Percentiles rank a stretch among this genome's conserved stretches.
These are phyloP conservation scores for Holacanthus passer DNA, from an alignment of 2,113 vertebrate genomes.

Conservation along the genomic window DNA sequence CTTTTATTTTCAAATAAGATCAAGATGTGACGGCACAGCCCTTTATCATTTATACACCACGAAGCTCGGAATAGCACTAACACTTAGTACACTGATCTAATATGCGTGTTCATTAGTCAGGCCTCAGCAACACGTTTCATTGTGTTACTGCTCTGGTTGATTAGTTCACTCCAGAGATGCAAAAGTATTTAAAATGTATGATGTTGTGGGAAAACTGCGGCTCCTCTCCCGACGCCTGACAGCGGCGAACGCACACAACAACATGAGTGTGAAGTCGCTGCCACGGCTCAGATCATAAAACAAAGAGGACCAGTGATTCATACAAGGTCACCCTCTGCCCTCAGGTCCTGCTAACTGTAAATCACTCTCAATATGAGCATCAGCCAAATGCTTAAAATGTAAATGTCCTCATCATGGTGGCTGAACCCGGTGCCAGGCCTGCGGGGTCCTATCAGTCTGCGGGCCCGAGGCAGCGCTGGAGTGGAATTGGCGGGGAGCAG, in stretches of 20 bases:
- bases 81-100: background rate
- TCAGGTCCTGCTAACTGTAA: conserved; percentile 41
- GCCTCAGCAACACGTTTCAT: conserved; percentile 2
- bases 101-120: conserved; percentile 18
- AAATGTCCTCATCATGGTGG: conserved; percentile 57
- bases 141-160: background rate
- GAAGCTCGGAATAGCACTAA: conserved; percentile 4
- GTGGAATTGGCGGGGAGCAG: conserved; percentile 51
- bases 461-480: background rate
- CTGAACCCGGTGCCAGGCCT: conserved; percentile 52
- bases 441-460: conserved; percentile 39
- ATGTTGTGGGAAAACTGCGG: conserved; percentile 15
- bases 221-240: conserved; percentile 2
- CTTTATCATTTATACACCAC: background rate
- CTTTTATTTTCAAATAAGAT: background rate
- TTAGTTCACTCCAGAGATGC: conserved; percentile 9
- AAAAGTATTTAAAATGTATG: background rate
- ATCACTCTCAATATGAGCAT: conserved; percentile 42
- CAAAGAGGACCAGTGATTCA: conserved; percentile 42
- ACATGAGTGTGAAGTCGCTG: background rate
- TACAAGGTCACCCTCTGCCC: conserved; percentile 52
- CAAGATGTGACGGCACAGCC: too few relatives aligned
- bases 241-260: conserved; percentile 7
- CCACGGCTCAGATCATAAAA: conserved; percentile 23
- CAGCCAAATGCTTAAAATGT: conserved; percentile 65